Evolutionary conservation across 2,113 vertebrate genomes (phyloP), one percentile per base, ranked within the genome.

Genomic region (Sminthopsis crassicaudata): DNA sequence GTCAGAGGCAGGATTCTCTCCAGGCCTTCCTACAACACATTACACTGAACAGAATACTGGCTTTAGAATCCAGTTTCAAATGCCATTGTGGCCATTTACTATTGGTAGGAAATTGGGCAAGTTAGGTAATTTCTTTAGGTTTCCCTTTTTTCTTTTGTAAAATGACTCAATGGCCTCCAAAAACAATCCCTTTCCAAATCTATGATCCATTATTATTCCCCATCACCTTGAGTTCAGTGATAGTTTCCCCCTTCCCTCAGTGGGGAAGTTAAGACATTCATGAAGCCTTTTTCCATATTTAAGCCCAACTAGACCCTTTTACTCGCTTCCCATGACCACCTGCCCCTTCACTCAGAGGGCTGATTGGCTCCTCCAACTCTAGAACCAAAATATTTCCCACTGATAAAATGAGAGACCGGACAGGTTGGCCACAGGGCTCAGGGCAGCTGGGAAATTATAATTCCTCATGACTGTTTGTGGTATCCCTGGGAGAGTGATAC

Each of bases 371-470:
- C 57, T 90, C 94, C 53, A 94, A 92, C 52, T 94, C 91, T 94
- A 95, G 92, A 94, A 50, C 51, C 26, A 91, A 96, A 91, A 97
- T 96, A 92, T 89, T 95, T 96, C 96, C 96, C 96, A 89, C 36
- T n/a, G 76, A 42, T 90, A 93, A 30, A 46, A 8, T 53, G 46
- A n/a, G 57, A 76, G 93, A 94, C 67, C n/a, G 89, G 53, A 46
- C 91, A 95, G 91, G 96, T 92, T 97, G 95, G 93, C 91, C 89
- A 89, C 93, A 95, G 76, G 96, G 92, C 90, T 94, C 46, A 67
- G 91, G 92, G 88, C 93, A 94, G 93, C 90, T 94, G 92, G n/a
- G 53, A 90, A 93, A 60, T 52, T 90, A 95, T 55, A 95, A 54
- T 90, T 93, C 51, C 30, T 19, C 10, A 46, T 94, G 52, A 55